A percentile compares a stretch with the other conserved stretches of the same genome.
phyloP scores from a whole-genome alignment of 2,888 invertebrate species.

The Molanna angustata region DNA sequence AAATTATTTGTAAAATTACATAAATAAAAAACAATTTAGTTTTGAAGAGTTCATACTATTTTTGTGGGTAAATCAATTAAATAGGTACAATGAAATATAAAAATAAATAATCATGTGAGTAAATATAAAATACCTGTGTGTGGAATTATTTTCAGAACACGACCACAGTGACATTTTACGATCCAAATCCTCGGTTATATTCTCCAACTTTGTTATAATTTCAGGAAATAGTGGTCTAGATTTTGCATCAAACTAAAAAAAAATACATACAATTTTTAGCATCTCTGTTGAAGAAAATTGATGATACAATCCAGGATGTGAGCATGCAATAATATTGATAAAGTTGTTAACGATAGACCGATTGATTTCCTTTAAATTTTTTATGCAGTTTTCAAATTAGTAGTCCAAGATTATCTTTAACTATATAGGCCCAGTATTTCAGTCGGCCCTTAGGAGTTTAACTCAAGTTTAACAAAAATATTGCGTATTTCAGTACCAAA shows the following conservation, averaged over 20 bases:
- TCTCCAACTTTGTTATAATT: slow-evolving; percentile 65
- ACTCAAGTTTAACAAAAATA: too few species aligned
- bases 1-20: not conserved
- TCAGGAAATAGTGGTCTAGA: slow-evolving; percentile 86
- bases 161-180: too few species aligned
- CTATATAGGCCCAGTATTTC: too few species aligned
- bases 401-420: too few species aligned
- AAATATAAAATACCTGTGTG: slow-evolving; percentile 35
- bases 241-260: slow-evolving; percentile 78
- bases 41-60: not conserved
- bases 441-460: too few species aligned
- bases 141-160: slow-evolving; percentile 41
- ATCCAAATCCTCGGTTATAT: slow-evolving; percentile 54
- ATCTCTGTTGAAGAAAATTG: too few species aligned
- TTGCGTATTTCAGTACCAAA: too few species aligned
- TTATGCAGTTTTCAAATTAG: too few species aligned
- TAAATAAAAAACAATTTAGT: not conserved
- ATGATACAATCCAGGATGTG: too few species aligned
- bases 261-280: slow-evolving; percentile 5
- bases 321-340: too few species aligned
- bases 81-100: not conserved
- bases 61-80: not conserved
- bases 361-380: too few species aligned
- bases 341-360: too few species aligned
- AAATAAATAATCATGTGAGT: not conserved